Conservation (phyloP, 2,113 vertebrate genomes). For the Peromyscus leucopus region DNA sequence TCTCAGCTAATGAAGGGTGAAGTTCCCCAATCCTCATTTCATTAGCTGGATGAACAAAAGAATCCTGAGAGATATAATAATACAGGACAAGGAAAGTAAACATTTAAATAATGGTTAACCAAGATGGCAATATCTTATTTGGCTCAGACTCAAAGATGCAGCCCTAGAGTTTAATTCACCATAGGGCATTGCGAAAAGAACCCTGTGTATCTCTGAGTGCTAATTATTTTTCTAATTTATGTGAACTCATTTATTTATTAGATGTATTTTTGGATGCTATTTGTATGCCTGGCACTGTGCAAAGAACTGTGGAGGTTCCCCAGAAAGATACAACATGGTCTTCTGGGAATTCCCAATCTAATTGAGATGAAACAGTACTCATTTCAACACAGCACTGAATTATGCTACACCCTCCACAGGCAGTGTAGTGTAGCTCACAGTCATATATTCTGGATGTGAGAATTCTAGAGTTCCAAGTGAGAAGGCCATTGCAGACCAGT, state of each 20-base stretch:
- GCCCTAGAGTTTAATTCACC: conserved; percentile 40
- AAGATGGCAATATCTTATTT: conserved; percentile 72
- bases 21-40: conserved; percentile 99
- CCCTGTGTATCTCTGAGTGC: neutral
- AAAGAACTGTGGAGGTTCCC: conserved; percentile 66
- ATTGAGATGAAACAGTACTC: conserved; percentile 15
- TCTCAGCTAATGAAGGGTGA: conserved; percentile 97
- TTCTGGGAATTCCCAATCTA: neutral
- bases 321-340: conserved; percentile 69
- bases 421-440: neutral
- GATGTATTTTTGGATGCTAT: conserved; percentile 24
- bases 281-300: conserved; percentile 66
- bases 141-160: conserved; percentile 70
- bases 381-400: neutral
- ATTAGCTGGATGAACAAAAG: conserved; percentile 96
- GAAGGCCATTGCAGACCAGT: neutral
- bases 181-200: neutral
- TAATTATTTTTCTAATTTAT: conserved; percentile 7
- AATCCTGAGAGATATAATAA: conserved; percentile 91
- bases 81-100: conserved; percentile 84
- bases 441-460: neutral
- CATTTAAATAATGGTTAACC: conserved; percentile 82
- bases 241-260: conserved; percentile 47
- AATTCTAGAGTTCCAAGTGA: neutral
- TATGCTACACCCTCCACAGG: neutral